A percentile compares a stretch with the other conserved stretches of the same genome.
These are phyloP conservation scores for Brachyptera putata DNA, from an alignment of 2,888 invertebrate species.

Conservation along the genomic window DNA sequence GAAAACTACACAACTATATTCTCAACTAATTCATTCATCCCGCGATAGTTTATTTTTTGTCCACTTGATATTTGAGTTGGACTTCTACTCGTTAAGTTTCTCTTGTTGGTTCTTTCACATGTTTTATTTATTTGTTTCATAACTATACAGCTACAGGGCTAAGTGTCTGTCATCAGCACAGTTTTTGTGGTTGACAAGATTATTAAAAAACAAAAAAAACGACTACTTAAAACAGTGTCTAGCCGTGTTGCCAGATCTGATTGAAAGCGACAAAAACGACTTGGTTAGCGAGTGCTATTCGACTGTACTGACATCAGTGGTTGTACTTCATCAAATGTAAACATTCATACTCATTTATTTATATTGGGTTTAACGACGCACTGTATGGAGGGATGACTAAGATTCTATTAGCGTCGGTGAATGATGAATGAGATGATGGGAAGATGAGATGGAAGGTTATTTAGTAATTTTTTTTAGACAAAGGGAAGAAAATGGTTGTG, in stretches of 20 bases:
- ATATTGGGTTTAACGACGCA: too few species aligned
- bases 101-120: neutral
- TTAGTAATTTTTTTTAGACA: too few species aligned
- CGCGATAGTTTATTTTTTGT: too few species aligned
- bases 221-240: neutral
- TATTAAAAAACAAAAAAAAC: neutral
- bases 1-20: too few species aligned
- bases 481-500: too few species aligned
- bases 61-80: neutral
- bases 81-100: neutral
- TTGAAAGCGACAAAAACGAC: neutral
- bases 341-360: too few species aligned
- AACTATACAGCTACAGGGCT: neutral
- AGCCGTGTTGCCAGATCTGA: neutral
- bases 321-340: too few species aligned
- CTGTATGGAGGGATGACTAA: too few species aligned
- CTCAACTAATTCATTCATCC: too few species aligned
- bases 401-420: too few species aligned
- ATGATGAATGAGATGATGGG: too few species aligned
- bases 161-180: neutral
- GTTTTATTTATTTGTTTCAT: neutral
- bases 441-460: too few species aligned
- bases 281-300: neutral
- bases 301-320: neutral
- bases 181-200: slow-evolving; percentile 7